Evolutionary conservation across 2,797 vertebrate species (phyloP).

Genomic region (Columba guinea): DNA sequence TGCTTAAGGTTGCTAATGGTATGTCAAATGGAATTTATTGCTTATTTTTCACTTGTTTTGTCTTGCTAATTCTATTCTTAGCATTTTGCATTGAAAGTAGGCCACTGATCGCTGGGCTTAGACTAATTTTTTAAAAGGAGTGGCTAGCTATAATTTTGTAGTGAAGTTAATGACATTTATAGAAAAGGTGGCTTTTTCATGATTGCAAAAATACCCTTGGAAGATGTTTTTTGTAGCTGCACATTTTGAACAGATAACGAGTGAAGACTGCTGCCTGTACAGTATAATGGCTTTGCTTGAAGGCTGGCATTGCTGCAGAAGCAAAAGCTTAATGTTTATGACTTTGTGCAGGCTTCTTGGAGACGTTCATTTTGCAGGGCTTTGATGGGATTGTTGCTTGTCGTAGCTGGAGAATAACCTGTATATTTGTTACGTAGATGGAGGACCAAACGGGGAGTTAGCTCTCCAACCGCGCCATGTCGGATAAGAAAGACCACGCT

Average conservation of each 20-base stretch:
- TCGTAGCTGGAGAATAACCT: neutral
- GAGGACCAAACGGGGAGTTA: neutral
- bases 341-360: neutral
- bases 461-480: neutral
- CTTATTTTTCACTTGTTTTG: neutral
- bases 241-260: neutral
- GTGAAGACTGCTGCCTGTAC: neutral
- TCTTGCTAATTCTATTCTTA: neutral
- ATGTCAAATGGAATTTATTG: neutral
- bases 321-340: neutral
- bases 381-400: neutral
- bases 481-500: neutral
- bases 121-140: neutral
- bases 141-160: neutral
- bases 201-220: neutral
- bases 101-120: neutral
- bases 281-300: neutral
- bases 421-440: fast-evolving
- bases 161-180: neutral
- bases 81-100: neutral
- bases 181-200: neutral
- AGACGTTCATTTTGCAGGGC: neutral
- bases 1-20: neutral
- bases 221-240: neutral
- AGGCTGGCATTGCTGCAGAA: neutral